Base-by-base conservation (phyloP, 2,888 invertebrate genomes). In the Rhagonycha lutea region DNA sequence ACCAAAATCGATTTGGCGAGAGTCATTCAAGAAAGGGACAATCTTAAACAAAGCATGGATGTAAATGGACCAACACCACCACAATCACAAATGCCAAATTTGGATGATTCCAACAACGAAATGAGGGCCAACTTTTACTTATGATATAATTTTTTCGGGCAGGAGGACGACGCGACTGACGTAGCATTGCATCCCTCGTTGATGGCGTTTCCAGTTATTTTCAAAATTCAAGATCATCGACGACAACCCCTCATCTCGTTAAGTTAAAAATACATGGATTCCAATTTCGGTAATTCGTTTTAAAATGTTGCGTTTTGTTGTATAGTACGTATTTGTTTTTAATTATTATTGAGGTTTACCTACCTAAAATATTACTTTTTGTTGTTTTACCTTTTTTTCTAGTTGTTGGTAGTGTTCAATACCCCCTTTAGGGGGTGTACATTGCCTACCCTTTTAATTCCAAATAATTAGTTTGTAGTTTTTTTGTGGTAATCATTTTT, bases 11-110 rank as follows among this genome's bases (percentile, higher is more conserved):
- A 96, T 85, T 88, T 95, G 84, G 91, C 92, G 74, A 91, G 94
- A 80, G 91, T 94, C 78, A 91, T 92, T 73, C 95, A 95, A 86
- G 96, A 96, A 87, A 91, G 95, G 23, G 96, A 96, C 88, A 89
- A 94, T 83, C 91, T 94, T 82, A 94, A 94, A 88, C 95, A 95
- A 87, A 91, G 94, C 79, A 87, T 95, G 86, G 90, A 91, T 83
- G 89, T 89, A 84, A 88, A 75, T 80, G 85, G 84, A 14, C 71
- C 71, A 10, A 67, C 76, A 83, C 79, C 73, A 85, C 80, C 83
- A 18, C 70, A 72, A 78, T 84, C 83, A 60, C 84, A 84, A 75
- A 68, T 80, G 72, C 83, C 80, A 69, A 83, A 82, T 76, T 79
- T 85, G 72, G 85, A 85, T 78, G 12, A 12, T 47, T 84, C 85